These are phyloP conservation scores for Dasysyrphus albostriatus DNA, from an alignment of 2,888 invertebrate genomes.

Conservation along the genomic window DNA sequence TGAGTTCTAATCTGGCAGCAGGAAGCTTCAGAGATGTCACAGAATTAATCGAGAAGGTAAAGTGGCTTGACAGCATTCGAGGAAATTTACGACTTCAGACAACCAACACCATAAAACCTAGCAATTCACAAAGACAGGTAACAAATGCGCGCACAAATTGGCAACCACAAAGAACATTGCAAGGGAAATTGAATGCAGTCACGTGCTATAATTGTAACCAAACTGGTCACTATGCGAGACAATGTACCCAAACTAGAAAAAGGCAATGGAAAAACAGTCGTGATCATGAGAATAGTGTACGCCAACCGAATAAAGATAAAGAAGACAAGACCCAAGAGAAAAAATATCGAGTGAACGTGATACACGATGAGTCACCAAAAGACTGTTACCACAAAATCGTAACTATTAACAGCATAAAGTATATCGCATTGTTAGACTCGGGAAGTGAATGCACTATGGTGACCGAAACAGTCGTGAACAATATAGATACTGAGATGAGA, in stretches of 20 bases:
- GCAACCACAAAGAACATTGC: not conserved
- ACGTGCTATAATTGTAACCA: not conserved
- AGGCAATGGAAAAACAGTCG: not conserved
- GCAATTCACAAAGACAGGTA: not conserved
- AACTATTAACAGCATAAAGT: not conserved
- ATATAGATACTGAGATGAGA: not conserved
- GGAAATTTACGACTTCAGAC: not conserved
- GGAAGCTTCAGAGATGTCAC: not conserved
- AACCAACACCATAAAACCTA: not conserved
- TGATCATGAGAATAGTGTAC: not conserved
- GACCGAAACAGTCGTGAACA: not conserved
- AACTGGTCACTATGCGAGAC: not conserved
- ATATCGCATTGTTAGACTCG: constrained; percentile 4
- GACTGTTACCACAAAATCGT: not conserved
- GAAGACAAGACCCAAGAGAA: not conserved
- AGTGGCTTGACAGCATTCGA: constrained; percentile 10
- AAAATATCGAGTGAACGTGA: not conserved
- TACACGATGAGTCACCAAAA: not conserved
- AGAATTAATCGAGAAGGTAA: constrained; percentile 28
- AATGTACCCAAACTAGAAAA: not conserved
- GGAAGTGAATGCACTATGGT: constrained; percentile 23
- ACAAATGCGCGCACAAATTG: not conserved
- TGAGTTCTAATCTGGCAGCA: constrained; percentile 27
- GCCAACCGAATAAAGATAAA: not conserved
- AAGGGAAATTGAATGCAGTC: not conserved